Percentiles rank a stretch among this genome's conserved stretches.
These are phyloP conservation scores for Hepsetus odoe DNA, from an alignment of 2,113 vertebrate genomes.

Conservation along the genomic window DNA sequence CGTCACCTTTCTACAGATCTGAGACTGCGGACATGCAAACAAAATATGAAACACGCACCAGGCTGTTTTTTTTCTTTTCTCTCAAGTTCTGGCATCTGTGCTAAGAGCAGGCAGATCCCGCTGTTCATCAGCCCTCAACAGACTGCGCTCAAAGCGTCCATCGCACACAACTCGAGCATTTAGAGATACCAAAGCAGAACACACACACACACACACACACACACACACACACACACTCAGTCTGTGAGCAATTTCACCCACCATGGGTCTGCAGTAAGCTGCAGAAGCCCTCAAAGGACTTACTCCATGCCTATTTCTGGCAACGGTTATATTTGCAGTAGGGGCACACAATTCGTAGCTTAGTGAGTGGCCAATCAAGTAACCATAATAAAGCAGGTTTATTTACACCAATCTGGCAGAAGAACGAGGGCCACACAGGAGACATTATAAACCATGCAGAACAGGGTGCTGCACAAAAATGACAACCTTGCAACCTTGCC, in stretches of 20 bases:
- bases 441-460: conserved; percentile 25
- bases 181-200: conserved; percentile 1
- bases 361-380: conserved; percentile 36
- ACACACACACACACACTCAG: conserved; percentile 19
- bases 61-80: conserved; percentile 4
- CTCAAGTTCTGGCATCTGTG: conserved; percentile 1
- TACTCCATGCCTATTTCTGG: conserved; percentile 33
- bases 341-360: conserved; percentile 20
- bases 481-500: conserved; percentile 3
- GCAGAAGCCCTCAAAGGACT: conserved; percentile 11
- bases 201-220: conserved; percentile 25
- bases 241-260: conserved; percentile 19
- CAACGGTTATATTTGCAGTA: conserved; percentile 35
- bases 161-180: neutral
- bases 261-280: neutral
- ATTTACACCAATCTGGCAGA: conserved; percentile 39
- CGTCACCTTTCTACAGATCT: neutral
- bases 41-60: neutral
- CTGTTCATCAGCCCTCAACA: conserved; percentile 7
- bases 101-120: neutral
- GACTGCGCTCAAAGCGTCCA: neutral
- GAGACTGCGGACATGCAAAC: conserved; percentile 9
- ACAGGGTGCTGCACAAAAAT: conserved; percentile 18
- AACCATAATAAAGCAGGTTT: conserved; percentile 47
- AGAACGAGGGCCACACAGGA: conserved; percentile 43